phyloP scores from a whole-genome alignment of 1,140 invertebrate genomes.

The silkworm (Bombyx mori) region ASM3026992v2 NC_085115.1:12914001-12914500 shows the following conservation, averaged over 20 bases:
- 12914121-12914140: too few relatives aligned
- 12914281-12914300: constrained; percentile 88
- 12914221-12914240: constrained; percentile 87
- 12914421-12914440: constrained; percentile 41
- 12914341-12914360: constrained; percentile 28
- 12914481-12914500: constrained; percentile 30
- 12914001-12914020: too few relatives aligned
- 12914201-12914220: constrained; percentile 41
- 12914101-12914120: too few relatives aligned
- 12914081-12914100: too few relatives aligned
- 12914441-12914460: constrained; percentile 39
- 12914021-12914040: too few relatives aligned
- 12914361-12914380: constrained; percentile 26
- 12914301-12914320: constrained; percentile 85
- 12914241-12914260: constrained; percentile 87
- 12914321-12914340: constrained; percentile 78
- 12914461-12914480: constrained; percentile 53
- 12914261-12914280: constrained; percentile 84
- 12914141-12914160: neutral
- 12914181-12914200: constrained; percentile 21
- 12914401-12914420: constrained; percentile 54
- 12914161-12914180: constrained; percentile 17
- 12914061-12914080: too few relatives aligned
- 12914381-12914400: constrained; percentile 33
- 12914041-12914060: too few relatives aligned